These are phyloP conservation scores for Drosophila anceps DNA, from an alignment of 2,888 invertebrate genomes.

Conservation along the genomic window DNA sequence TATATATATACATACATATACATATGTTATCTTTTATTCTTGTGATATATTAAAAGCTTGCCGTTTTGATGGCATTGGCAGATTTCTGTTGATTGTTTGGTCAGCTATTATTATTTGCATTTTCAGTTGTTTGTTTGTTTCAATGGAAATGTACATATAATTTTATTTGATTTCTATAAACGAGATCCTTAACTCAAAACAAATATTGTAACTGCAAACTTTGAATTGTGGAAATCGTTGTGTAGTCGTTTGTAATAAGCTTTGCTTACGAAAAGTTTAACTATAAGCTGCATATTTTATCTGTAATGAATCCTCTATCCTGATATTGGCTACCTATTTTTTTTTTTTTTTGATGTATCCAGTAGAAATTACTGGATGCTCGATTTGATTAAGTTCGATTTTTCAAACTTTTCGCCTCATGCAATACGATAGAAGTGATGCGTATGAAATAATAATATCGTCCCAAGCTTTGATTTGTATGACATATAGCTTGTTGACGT, in stretches of 20 bases:
- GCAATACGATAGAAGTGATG: slow-evolving; percentile 19
- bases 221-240: slow-evolving; percentile 56
- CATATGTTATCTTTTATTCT: slow-evolving; percentile 2
- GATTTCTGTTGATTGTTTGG: slow-evolving; percentile 65
- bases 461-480: slow-evolving; percentile 9
- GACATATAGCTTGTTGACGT: slow-evolving; percentile 18
- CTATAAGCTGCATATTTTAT: slow-evolving; percentile 59
- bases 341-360: slow-evolving; percentile 28
- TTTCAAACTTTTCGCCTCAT: slow-evolving; percentile 13
- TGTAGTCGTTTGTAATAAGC: slow-evolving; percentile 59
- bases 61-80: slow-evolving; percentile 58
- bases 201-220: slow-evolving; percentile 27
- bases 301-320: slow-evolving; percentile 37
- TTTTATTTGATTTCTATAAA: slow-evolving; percentile 22
- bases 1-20: slow-evolving; percentile 3
- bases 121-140: slow-evolving; percentile 30
- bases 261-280: slow-evolving; percentile 62
- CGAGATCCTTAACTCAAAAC: slow-evolving; percentile 24
- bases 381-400: slow-evolving; percentile 9
- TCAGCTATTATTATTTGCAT: slow-evolving; percentile 45
- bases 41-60: slow-evolving; percentile 47
- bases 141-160: slow-evolving; percentile 28
- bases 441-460: slow-evolving; percentile 24
- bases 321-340: slow-evolving; percentile 51
- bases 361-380: slow-evolving; percentile 15